These are phyloP conservation scores for Grantiella picta DNA, from an alignment of 2,113 vertebrate genomes.

Conservation along the genomic window DNA sequence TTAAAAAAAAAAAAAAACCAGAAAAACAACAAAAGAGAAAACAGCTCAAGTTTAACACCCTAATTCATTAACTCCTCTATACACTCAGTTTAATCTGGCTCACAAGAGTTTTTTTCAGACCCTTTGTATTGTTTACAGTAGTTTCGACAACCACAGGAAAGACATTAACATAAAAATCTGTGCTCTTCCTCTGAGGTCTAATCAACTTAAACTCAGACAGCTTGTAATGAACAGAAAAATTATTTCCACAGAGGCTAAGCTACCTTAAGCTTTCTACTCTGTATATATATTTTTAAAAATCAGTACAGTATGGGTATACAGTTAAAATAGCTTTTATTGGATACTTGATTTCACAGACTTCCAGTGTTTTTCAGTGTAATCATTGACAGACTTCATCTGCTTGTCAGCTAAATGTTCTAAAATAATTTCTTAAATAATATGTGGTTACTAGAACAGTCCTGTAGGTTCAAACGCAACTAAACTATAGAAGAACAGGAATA, in stretches of 20 bases:
- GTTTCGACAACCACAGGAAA: slow-evolving; percentile 38
- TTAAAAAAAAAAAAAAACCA: neutral
- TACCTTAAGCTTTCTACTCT: slow-evolving; percentile 7
- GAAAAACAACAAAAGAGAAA: neutral
- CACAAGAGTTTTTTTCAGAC: neutral
- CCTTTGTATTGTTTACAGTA: slow-evolving; percentile 16
- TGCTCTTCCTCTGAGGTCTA: slow-evolving; percentile 29
- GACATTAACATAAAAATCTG: slow-evolving; percentile 45
- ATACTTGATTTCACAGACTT: slow-evolving; percentile 28
- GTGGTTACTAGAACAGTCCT: neutral
- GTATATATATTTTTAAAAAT: neutral
- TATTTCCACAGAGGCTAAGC: slow-evolving; percentile 42
- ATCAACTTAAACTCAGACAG: slow-evolving; percentile 32
- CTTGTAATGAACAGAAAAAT: slow-evolving; percentile 54
- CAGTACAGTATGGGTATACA: neutral
- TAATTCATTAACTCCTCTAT: slow-evolving; percentile 49
- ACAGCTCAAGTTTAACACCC: slow-evolving; percentile 11
- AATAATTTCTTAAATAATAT: slow-evolving; percentile 48
- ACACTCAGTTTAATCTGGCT: slow-evolving; percentile 30
- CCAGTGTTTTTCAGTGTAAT: slow-evolving; percentile 4
- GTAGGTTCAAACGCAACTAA: slow-evolving; percentile 24
- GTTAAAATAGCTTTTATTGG: slow-evolving; percentile 20
- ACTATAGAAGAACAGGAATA: neutral
- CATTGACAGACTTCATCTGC: slow-evolving; percentile 26
- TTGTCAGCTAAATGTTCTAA: slow-evolving; percentile 39